Evolutionary conservation across 2,888 invertebrate species (phyloP).

Genomic region (Eristalis tenax): DNA sequence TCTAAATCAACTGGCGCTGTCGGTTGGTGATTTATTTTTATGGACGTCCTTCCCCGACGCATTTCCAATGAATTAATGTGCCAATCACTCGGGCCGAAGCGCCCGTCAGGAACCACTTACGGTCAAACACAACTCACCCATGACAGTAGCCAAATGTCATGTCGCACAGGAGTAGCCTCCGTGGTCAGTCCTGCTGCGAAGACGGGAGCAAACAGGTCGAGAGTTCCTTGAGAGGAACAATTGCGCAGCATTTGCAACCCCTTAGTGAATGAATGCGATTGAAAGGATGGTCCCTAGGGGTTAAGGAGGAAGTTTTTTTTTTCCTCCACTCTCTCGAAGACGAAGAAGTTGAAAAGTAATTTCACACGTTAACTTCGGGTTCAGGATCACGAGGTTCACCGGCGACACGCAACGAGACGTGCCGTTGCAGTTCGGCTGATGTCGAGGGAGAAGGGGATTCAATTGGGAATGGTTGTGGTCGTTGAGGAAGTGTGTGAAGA

Average conservation of each 20-base stretch:
- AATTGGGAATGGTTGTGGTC: constrained; percentile 45
- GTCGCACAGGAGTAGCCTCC: constrained; percentile 31
- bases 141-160: constrained; percentile 50
- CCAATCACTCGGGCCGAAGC: constrained; percentile 50
- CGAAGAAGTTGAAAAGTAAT: constrained; percentile 33
- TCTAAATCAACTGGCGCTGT: constrained; percentile 43
- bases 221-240: constrained; percentile 8
- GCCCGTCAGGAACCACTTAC: constrained; percentile 48
- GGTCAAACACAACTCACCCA: constrained; percentile 59
- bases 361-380: constrained; percentile 29
- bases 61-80: constrained; percentile 56
- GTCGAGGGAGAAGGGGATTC: neutral
- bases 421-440: constrained; percentile 32
- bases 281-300: constrained; percentile 33
- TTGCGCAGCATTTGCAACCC: constrained; percentile 31
- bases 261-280: constrained; percentile 1
- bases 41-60: neutral
- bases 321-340: neutral
- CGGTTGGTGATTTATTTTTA: constrained; percentile 47
- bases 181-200: constrained; percentile 52
- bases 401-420: constrained; percentile 3
- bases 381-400: constrained; percentile 55
- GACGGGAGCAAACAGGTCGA: constrained; percentile 23
- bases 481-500: neutral
- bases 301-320: neutral